Percentiles rank a stretch among this genome's conserved stretches.
phyloP scores from a whole-genome alignment of 2,888 invertebrate species.

The Nezara viridula region DNA sequence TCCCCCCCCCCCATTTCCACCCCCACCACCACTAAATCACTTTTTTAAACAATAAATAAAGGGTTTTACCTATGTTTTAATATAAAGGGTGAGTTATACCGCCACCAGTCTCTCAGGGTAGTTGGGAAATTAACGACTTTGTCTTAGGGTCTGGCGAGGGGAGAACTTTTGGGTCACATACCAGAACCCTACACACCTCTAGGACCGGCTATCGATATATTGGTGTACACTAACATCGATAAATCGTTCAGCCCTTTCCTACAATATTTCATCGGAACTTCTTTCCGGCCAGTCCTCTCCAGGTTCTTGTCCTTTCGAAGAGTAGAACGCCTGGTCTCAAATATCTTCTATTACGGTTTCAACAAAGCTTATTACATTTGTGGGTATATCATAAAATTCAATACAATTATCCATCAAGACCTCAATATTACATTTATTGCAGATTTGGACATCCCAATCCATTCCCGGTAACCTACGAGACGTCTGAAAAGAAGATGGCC shows the following conservation, averaged over 20 bases:
- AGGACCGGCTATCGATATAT: slow-evolving; percentile 44
- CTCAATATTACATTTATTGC: no score
- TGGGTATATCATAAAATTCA: neutral
- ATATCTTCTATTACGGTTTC: neutral
- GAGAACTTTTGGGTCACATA: slow-evolving; percentile 57
- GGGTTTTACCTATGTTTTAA: slow-evolving; percentile 65
- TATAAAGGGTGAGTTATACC: slow-evolving; percentile 62
- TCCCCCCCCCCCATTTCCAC: slow-evolving; percentile 1
- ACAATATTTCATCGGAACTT: slow-evolving; percentile 41
- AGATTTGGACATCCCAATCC: no score
- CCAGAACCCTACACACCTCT: slow-evolving; percentile 30
- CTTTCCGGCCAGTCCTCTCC: slow-evolving; percentile 8
- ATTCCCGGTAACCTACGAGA: no score
- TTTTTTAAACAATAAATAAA: slow-evolving; percentile 63
- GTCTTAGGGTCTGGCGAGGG: slow-evolving; percentile 63
- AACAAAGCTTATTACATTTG: neutral
- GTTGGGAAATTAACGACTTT: slow-evolving; percentile 63
- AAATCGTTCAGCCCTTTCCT: slow-evolving; percentile 48
- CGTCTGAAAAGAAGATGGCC: no score
- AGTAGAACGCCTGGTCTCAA: neutral
- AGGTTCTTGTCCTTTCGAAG: neutral
- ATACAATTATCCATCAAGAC: no score
- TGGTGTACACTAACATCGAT: slow-evolving; percentile 41
- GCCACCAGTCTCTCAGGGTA: slow-evolving; percentile 52
- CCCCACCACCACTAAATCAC: slow-evolving; percentile 47